These are phyloP conservation scores for Augiades crinisus DNA, from an alignment of 2,888 invertebrate species.

Conservation along the genomic window DNA sequence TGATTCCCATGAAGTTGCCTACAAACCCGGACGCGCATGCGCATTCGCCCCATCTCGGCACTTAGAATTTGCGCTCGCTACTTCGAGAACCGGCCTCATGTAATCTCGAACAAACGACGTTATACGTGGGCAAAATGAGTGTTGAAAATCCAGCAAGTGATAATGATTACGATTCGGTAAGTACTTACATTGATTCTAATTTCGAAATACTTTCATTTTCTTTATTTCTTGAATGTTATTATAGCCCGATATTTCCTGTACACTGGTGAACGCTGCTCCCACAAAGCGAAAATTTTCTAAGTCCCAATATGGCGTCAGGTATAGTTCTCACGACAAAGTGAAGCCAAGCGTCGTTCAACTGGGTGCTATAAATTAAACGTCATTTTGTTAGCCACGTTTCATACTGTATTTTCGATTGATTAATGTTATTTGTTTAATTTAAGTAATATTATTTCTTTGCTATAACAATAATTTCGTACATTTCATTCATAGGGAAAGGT, in stretches of 20 bases:
- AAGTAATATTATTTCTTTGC: constrained; percentile 1
- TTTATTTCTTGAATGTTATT: constrained; percentile 31
- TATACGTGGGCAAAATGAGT: constrained; percentile 84
- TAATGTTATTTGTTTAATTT: constrained; percentile 7
- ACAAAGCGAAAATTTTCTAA: constrained; percentile 83
- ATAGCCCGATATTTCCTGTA: constrained; percentile 45
- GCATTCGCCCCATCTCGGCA: constrained; percentile 80
- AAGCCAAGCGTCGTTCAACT: constrained; percentile 63
- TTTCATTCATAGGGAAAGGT: constrained; percentile 61
- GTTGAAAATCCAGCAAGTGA: constrained; percentile 83
- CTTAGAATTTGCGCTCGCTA: constrained; percentile 75
- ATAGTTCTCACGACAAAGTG: constrained; percentile 78
- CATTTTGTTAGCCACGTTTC: constrained; percentile 9
- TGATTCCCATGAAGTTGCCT: constrained; percentile 51
- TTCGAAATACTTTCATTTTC: constrained; percentile 35
- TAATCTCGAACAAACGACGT: constrained; percentile 61
- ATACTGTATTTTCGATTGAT: background rate
- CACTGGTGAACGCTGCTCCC: constrained; percentile 75
- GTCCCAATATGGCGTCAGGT: constrained; percentile 95
- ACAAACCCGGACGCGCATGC: constrained; percentile 76
- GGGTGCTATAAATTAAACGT: constrained; percentile 20
- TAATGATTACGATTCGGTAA: constrained; percentile 82
- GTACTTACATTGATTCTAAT: constrained; percentile 58
- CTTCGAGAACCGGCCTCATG: constrained; percentile 55
- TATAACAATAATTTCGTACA: constrained; percentile 18